Conservation (phyloP, 2,888 invertebrate genomes). For the Synanthedon tipuliformis region DNA sequence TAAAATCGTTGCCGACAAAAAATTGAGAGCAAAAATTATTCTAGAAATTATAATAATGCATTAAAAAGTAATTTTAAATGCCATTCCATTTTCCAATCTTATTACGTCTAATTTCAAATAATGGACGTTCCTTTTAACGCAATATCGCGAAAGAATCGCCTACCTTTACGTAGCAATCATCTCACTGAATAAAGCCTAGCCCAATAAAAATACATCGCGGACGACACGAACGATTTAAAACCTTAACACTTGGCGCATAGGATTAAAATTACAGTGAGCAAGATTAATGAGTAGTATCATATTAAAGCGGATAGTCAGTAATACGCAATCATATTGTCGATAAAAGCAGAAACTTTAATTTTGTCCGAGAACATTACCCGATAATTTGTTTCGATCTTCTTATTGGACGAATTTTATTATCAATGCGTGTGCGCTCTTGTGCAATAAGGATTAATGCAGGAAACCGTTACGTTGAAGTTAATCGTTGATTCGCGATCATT, state of each 20-base stretch:
- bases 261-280: slow-evolving; percentile 6
- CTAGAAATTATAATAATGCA: too few species aligned
- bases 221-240: slow-evolving; percentile 7
- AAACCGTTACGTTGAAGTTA: too few species aligned
- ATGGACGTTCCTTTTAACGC: neutral
- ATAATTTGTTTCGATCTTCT: neutral
- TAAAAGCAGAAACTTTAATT: slow-evolving; percentile 13
- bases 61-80: neutral
- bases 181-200: neutral
- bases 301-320: slow-evolving; percentile 26
- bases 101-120: neutral
- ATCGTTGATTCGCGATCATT: too few species aligned
- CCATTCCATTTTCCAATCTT: neutral
- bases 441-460: neutral
- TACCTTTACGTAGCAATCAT: neutral
- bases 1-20: too few species aligned
- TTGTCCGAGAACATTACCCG: slow-evolving; percentile 1
- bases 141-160: neutral
- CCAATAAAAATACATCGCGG: neutral
- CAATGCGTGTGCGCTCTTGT: neutral
- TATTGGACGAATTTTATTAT: neutral
- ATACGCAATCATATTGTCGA: slow-evolving; percentile 23
- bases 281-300: slow-evolving; percentile 21
- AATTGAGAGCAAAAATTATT: too few species aligned
- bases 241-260: slow-evolving; percentile 8